Evolutionary conservation across 2,888 invertebrate genomes (phyloP), one percentile per base, ranked within the genome.

Genomic region (Thereva unica): DNA sequence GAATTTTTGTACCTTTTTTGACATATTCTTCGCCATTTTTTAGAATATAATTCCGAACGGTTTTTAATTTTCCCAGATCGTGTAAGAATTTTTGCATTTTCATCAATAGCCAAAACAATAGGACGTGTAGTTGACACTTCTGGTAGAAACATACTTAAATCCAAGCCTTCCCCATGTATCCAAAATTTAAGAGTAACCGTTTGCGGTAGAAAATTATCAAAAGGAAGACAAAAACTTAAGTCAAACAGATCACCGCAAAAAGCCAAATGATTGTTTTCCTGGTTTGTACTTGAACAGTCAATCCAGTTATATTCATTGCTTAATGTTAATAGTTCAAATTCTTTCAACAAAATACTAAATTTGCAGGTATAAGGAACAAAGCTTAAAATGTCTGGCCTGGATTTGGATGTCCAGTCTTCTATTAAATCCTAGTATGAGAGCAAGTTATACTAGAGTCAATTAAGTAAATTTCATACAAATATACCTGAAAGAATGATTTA

Each of bases 221-320:
- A 98, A 0, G 97, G 97, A 75, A 99, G 84, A 77, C 93, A 93
- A 77, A 97, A 95, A 4, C 95, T 94, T 73, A 97, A 84, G 76
- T 97, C 96, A 73, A 97, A 89, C 9, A 93, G 86, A 77, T 97
- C 96, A 1, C 97, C 97, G 77, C 95, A 95, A 74, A 97, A 91
- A 0, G 95, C 96, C 64, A 97, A 86, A 77, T 95, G 94, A 81
- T 94, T 89, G 80, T 97, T 97, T 82, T 97, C 97, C 79, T 94
- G 94, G 74, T 94, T 92, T 57, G 95, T 93, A 37, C 95, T 95
- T 64, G 95, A 94, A 75, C 97, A 97, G 81, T 99, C 98, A 72
- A 99, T 92, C 99, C 98, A 99, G 81, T 99, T 99, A 80, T 93
- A 93, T 78, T 98, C 95, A 82, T 98, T 99, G 75, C 95, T 91